Evolutionary conservation across 2,888 invertebrate genomes (phyloP), one percentile per base, ranked within the genome.

Genomic region (Drosophila antonietae): DNA sequence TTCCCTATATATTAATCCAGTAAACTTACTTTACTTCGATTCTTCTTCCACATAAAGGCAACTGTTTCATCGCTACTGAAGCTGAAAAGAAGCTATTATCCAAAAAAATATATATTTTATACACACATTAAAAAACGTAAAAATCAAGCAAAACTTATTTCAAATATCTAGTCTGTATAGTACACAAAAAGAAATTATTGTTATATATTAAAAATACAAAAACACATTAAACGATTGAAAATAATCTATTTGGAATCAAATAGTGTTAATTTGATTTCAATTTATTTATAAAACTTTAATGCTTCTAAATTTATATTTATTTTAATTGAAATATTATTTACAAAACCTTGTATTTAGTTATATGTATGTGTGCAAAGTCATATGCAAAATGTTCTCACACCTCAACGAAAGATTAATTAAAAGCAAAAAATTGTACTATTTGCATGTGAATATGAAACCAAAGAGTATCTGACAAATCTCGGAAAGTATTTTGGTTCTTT

Each of bases 401-500:
- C 31, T n/a, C 15, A n/a, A 6, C 15, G 28, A 41, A 14, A 14
- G n/a, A n/a, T 20, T 57, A 20, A 33, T 57, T 33, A 44, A 18
- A 39, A 31, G 2, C n/a, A 15, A 61, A 51, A 28, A 20, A 14
- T 44, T 53, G 33, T n/a, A 62, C 52, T 52, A 20, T 61, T n/a
- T 31, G 12, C 15, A 12, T 33, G 41, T 15, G 20, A 1, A 43
- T n/a, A 28, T 35, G 12, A 43, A 37, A 20, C n/a, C 18, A 31
- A 57, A 55, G 23, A 33, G 39, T 47, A 59, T 39, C 23, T 53
- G 9, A 28, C 33, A 44, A 67, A 63, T 66, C 59, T 58, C 28
- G 39, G 43, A 14, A 18, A 56, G 15, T 31, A 52, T 58, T 60
- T 57, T 20, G 9, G 15, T 43, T 18, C 18, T 43, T 43, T 14